Evolutionary conservation across 2,888 invertebrate species (phyloP).

Genomic region (Empis stercorea): DNA sequence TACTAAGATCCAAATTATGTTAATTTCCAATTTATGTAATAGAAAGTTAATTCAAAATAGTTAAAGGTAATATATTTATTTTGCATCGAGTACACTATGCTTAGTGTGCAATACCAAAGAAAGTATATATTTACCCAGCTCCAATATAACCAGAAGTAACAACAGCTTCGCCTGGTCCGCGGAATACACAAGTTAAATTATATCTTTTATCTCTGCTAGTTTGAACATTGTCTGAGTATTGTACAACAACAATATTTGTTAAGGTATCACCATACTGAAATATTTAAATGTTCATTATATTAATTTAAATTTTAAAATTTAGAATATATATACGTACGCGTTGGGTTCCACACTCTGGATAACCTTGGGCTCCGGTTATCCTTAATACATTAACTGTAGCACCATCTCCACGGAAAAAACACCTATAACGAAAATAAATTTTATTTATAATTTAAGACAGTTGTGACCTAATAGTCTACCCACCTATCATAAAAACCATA

Average conservation of each 20-base stretch:
- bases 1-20: no score
- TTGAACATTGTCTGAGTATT: slow-evolving; percentile 86
- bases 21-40: no score
- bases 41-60: no score
- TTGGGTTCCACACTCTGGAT: slow-evolving; percentile 86
- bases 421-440: slow-evolving; percentile 34
- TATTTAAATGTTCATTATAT: slow-evolving; percentile 4
- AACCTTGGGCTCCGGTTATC: slow-evolving; percentile 82
- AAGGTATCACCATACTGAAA: slow-evolving; percentile 80
- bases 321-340: slow-evolving; percentile 41
- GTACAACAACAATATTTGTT: slow-evolving; percentile 88
- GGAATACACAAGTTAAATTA: slow-evolving; percentile 82
- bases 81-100: no score
- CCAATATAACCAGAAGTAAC: slow-evolving; percentile 88
- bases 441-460: no score
- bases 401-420: slow-evolving; percentile 84
- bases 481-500: slow-evolving; percentile 74
- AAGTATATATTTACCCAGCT: slow-evolving; percentile 65
- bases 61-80: no score
- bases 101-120: no score
- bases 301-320: not conserved
- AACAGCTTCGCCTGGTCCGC: slow-evolving; percentile 84
- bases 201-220: slow-evolving; percentile 82
- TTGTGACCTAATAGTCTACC: not conserved
- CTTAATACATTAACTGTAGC: slow-evolving; percentile 69